Percentiles rank a stretch among this genome's conserved stretches.
phyloP scores from a whole-genome alignment of 2,113 vertebrate genomes.

The Edolisoma coerulescens region DNA sequence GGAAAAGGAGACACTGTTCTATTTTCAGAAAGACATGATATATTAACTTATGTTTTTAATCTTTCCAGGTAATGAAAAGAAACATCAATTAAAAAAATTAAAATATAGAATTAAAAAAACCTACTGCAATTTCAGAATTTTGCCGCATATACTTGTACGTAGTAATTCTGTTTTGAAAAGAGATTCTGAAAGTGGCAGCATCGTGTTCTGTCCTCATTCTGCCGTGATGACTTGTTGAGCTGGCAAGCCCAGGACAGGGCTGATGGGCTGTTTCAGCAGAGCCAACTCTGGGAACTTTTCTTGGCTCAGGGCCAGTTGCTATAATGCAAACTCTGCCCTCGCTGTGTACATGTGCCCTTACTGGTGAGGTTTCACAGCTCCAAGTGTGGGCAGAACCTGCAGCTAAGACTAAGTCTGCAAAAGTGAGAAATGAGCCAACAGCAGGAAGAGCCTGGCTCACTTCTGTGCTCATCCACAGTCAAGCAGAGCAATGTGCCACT shows the following conservation, averaged over 20 bases:
- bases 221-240: neutral
- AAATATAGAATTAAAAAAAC: neutral
- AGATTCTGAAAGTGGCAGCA: neutral
- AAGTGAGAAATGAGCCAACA: neutral
- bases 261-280: neutral
- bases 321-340: neutral
- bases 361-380: neutral
- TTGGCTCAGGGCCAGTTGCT: neutral
- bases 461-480: neutral
- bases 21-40: neutral
- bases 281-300: neutral
- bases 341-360: neutral
- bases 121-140: neutral
- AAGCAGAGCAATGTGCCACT: neutral
- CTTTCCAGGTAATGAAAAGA: neutral
- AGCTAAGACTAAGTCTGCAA: neutral
- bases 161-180: conserved; percentile 5
- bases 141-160: neutral
- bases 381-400: neutral
- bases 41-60: neutral
- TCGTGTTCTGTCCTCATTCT: neutral
- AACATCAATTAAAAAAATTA: neutral
- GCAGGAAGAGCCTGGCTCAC: neutral
- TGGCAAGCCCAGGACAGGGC: neutral
- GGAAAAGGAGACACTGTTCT: neutral